phyloP scores from a whole-genome alignment of 1,140 invertebrate species.

The Aphelinus atriplicis region DNA sequence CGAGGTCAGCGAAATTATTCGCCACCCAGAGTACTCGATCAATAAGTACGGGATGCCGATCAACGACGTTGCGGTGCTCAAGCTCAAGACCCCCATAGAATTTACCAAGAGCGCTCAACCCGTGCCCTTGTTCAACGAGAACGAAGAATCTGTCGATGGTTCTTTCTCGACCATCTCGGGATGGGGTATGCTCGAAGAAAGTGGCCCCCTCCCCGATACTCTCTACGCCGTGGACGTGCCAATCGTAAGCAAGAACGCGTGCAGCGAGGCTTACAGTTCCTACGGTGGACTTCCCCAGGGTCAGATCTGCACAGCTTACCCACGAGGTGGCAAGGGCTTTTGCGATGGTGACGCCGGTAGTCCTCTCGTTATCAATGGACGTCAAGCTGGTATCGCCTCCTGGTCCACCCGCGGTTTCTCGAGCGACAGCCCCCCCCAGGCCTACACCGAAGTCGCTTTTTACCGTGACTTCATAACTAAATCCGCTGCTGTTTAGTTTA shows the following conservation, averaged over 20 bases:
- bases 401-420: slow-evolving; percentile 74
- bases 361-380: slow-evolving; percentile 65
- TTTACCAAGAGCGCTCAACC: background rate
- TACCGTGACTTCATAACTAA: too few relatives aligned
- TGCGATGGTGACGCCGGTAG: slow-evolving; percentile 77
- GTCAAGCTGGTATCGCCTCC: slow-evolving; percentile 73
- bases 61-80: background rate
- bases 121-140: too few relatives aligned
- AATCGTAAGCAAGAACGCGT: slow-evolving; percentile 23
- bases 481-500: background rate
- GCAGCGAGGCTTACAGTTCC: too few relatives aligned
- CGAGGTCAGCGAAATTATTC: background rate
- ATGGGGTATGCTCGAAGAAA: slow-evolving; percentile 40
- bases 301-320: slow-evolving; percentile 24
- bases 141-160: too few relatives aligned
- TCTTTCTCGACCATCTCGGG: too few relatives aligned
- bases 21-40: background rate
- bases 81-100: background rate
- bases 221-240: slow-evolving; percentile 38
- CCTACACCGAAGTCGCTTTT: slow-evolving; percentile 69
- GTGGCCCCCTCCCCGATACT: background rate
- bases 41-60: background rate
- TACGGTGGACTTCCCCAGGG: too few relatives aligned
- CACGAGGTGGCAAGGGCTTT: slow-evolving; percentile 63
- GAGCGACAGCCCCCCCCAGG: slow-evolving; percentile 67